phyloP scores from a whole-genome alignment of 2,888 invertebrate genomes.

The Petrophora chlorosata region DNA sequence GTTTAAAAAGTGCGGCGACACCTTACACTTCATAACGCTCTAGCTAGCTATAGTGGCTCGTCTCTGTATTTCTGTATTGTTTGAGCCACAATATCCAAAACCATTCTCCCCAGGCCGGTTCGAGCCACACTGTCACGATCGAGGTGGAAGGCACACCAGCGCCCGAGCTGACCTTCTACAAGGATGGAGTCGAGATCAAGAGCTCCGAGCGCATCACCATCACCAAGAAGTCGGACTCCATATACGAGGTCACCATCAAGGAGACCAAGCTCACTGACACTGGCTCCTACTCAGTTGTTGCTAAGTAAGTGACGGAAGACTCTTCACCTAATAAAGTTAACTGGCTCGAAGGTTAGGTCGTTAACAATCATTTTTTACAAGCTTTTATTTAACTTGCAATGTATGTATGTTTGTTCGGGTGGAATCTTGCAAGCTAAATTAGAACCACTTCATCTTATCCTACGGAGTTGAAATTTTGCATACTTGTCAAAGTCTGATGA shows the following conservation, averaged over 20 bases:
- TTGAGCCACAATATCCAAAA: neutral
- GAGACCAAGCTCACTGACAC: conserved; percentile 90
- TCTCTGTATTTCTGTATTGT: neutral
- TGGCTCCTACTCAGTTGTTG: conserved; percentile 94
- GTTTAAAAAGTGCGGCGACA: no score
- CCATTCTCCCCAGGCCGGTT: conserved; percentile 74
- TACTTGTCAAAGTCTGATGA: no score
- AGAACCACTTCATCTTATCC: no score
- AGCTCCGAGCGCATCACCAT: conserved; percentile 89
- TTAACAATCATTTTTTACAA: no score
- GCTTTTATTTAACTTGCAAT: no score
- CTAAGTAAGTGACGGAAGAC: conserved; percentile 86
- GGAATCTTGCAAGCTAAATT: no score
- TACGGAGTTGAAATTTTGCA: no score
- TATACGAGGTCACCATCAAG: conserved; percentile 88
- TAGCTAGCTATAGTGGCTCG: no score
- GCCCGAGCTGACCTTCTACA: conserved; percentile 93
- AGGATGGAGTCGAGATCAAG: conserved; percentile 92
- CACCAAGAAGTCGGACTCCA: conserved; percentile 87
- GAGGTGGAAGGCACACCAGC: conserved; percentile 93
- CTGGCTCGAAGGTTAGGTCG: no score
- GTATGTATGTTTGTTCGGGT: no score
- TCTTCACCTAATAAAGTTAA: no score
- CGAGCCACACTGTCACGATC: conserved; percentile 90
- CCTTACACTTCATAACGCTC: no score